Conservation (phyloP, 2,888 invertebrate genomes). For the Plebejus anna region DNA sequence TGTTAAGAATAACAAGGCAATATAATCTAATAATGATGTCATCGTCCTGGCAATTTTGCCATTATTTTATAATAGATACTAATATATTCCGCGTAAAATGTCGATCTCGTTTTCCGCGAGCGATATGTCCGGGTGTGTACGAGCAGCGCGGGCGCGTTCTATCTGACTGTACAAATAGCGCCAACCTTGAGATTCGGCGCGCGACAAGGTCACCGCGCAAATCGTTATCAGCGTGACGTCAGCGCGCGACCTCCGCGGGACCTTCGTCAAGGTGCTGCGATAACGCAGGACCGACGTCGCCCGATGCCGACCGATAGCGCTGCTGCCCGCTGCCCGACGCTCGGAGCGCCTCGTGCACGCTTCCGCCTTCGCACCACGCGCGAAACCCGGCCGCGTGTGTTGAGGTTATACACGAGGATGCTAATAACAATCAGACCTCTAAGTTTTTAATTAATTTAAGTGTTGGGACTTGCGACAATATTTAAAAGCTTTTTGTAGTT, state of each 20-base stretch:
- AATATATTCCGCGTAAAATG: slow-evolving; percentile 11
- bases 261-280: slow-evolving; percentile 70
- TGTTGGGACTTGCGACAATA: no score
- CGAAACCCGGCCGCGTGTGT: not conserved
- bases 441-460: no score
- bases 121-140: slow-evolving; percentile 55
- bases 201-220: slow-evolving; percentile 78
- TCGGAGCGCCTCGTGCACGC: slow-evolving; percentile 39
- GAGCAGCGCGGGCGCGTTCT: slow-evolving; percentile 50
- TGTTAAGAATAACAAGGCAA: not conserved
- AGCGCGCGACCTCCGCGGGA: slow-evolving; percentile 69
- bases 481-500: no score
- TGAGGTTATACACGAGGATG: not conserved
- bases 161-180: slow-evolving; percentile 76
- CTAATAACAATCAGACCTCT: not conserved
- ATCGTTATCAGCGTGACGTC: slow-evolving; percentile 79
- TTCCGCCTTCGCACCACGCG: slow-evolving; percentile 35
- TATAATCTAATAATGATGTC: not conserved
- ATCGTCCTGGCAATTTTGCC: not conserved
- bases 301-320: slow-evolving; percentile 53
- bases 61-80: not conserved
- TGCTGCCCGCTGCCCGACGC: slow-evolving; percentile 30
- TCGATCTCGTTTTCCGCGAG: slow-evolving; percentile 24
- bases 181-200: slow-evolving; percentile 77
- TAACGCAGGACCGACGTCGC: slow-evolving; percentile 67